Evolutionary conservation across 2,888 invertebrate species (phyloP).

Genomic region (Margaritifera margaritifera): DNA sequence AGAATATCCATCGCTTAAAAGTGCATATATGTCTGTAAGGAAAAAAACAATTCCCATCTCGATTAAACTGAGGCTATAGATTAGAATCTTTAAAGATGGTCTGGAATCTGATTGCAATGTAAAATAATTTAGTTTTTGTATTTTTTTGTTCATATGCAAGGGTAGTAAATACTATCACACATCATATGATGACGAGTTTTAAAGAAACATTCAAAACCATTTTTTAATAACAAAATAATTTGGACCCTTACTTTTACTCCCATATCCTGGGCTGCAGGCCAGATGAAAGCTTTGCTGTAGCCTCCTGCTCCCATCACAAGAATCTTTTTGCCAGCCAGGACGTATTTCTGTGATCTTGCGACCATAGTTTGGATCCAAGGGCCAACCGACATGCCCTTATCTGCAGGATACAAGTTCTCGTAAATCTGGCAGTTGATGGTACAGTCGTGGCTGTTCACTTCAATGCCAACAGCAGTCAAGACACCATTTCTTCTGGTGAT

Average conservation of each 20-base stretch:
- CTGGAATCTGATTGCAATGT: too few relatives aligned
- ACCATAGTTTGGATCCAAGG: constrained; percentile 50
- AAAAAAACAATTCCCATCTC: too few relatives aligned
- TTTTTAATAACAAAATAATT: too few relatives aligned
- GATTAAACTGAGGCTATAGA: too few relatives aligned
- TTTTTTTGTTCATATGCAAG: too few relatives aligned
- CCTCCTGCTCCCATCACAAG: constrained; percentile 50
- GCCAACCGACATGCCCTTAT: constrained; percentile 29
- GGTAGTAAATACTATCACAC: too few relatives aligned
- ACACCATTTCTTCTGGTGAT: constrained; percentile 25
- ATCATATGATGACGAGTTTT: too few relatives aligned
- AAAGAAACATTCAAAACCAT: too few relatives aligned
- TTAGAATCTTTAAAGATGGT: too few relatives aligned
- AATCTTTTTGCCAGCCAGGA: constrained; percentile 39
- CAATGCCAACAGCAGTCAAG: constrained; percentile 44
- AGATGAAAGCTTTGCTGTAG: constrained; percentile 45
- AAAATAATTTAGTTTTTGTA: too few relatives aligned
- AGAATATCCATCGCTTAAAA: too few relatives aligned
- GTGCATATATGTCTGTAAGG: too few relatives aligned
- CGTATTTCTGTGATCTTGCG: constrained; percentile 39
- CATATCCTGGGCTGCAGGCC: constrained; percentile 32
- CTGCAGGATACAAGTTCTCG: constrained; percentile 30
- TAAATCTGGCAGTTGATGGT: constrained; percentile 43
- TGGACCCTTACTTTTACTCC: constrained; percentile 39
- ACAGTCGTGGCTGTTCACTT: constrained; percentile 60